Conservation (phyloP, 2,113 vertebrate genomes). For the Empidonax traillii region DNA sequence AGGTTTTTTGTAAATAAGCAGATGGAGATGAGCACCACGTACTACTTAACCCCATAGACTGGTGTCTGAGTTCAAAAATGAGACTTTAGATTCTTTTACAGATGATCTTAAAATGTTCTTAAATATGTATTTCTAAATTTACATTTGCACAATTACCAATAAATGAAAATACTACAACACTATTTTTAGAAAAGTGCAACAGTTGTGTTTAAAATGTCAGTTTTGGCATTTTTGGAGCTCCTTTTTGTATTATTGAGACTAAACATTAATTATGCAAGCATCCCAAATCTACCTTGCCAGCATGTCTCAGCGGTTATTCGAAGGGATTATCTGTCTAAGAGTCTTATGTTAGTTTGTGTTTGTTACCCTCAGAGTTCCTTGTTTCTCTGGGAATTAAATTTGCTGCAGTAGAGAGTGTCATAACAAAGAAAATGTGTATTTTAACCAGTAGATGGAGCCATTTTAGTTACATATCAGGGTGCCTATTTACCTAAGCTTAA, state of each 20-base stretch:
- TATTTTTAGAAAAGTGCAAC: neutral
- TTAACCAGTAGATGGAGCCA: constrained; percentile 44
- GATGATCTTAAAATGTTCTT: neutral
- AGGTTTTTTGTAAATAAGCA: neutral
- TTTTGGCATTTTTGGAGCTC: neutral
- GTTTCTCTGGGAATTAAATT: neutral
- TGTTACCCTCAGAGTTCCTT: neutral
- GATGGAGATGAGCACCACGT: neutral
- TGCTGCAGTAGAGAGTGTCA: neutral
- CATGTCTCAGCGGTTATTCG: neutral
- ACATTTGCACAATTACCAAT: neutral
- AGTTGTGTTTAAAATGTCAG: neutral
- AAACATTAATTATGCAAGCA: neutral
- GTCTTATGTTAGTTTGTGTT: neutral
- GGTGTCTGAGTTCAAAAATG: neutral
- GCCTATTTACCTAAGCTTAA: neutral
- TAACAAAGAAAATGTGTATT: neutral
- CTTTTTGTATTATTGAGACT: neutral
- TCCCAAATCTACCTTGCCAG: neutral
- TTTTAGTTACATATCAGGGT: neutral
- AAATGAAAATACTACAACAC: neutral
- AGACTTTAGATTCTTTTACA: neutral
- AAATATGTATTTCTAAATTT: neutral
- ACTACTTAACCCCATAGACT: neutral
- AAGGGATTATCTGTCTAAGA: neutral